Conservation (phyloP, 1,140 invertebrate species). For the Luehdorfia chinensis region DNA sequence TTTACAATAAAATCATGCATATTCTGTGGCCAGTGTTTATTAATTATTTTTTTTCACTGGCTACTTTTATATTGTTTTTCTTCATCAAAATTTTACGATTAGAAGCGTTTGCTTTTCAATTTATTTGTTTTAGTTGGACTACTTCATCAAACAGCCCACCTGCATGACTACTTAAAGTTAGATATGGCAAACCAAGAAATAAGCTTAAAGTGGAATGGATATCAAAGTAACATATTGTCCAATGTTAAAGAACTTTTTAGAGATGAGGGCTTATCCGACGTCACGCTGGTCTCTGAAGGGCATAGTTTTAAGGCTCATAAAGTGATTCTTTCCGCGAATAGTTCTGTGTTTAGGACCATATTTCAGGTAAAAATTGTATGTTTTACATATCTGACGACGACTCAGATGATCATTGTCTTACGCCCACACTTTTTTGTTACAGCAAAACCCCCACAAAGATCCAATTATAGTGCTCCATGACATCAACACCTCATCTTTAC, state of each 20-base stretch:
- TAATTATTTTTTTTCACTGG: conserved; percentile 5
- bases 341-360: conserved; percentile 83
- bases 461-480: conserved; percentile 83
- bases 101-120: conserved; percentile 6
- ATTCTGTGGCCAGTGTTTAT: no score
- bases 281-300: conserved; percentile 84
- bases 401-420: conserved; percentile 26
- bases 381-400: conserved; percentile 3
- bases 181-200: conserved; percentile 78
- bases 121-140: conserved; percentile 14
- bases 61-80: conserved; percentile 7
- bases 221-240: conserved; percentile 80
- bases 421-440: conserved; percentile 58
- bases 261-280: conserved; percentile 83
- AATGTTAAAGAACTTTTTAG: conserved; percentile 81
- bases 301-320: conserved; percentile 83
- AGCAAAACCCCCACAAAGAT: conserved; percentile 83
- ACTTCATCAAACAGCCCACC: conserved; percentile 22
- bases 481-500: conserved; percentile 79
- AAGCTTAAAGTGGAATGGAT: conserved; percentile 83
- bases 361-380: conserved; percentile 77
- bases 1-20: no score
- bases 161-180: conserved; percentile 27
- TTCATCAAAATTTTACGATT: conserved; percentile 9
- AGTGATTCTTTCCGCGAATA: conserved; percentile 85